Evolutionary conservation across 37 sponge, comb jelly and placozoan species (phyloP).

Genomic region (Chondrosia reniformis): DNA sequence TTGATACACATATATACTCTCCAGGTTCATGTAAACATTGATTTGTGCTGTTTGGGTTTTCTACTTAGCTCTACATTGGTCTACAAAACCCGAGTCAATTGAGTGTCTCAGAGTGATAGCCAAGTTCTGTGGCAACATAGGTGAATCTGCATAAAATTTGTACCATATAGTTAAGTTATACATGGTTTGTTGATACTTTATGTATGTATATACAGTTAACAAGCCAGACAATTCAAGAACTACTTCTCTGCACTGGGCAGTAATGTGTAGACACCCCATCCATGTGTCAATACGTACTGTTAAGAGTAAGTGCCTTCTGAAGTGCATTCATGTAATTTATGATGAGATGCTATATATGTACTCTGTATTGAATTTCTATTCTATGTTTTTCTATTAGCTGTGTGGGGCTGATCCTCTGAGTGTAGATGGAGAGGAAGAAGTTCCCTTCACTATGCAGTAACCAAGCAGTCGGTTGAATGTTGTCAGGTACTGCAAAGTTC

Average conservation of each 20-base stretch:
- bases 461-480: constrained; percentile 33
- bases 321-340: not conserved
- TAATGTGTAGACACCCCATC: constrained; percentile 27
- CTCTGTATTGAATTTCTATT: not conserved
- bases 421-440: constrained; percentile 61
- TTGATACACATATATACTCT: too few relatives aligned
- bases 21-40: not conserved
- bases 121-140: constrained; percentile 22
- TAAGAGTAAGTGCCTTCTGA: constrained; percentile 6
- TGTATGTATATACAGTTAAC: constrained; percentile 5
- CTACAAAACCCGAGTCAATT: constrained; percentile 35
- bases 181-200: too few relatives aligned
- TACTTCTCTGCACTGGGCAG: constrained; percentile 31
- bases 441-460: constrained; percentile 75
- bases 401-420: constrained; percentile 16
- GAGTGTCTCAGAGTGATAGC: constrained; percentile 32
- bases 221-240: constrained; percentile 20
- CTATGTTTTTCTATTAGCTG: not conserved
- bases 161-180: too few relatives aligned
- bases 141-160: too few relatives aligned
- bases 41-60: not conserved
- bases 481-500: not conserved
- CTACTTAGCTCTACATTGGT: constrained; percentile 32
- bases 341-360: not conserved
- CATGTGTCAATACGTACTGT: constrained; percentile 22